phyloP scores from a whole-genome alignment of 2,113 vertebrate species.

The Dascyllus trimaculatus region DNA sequence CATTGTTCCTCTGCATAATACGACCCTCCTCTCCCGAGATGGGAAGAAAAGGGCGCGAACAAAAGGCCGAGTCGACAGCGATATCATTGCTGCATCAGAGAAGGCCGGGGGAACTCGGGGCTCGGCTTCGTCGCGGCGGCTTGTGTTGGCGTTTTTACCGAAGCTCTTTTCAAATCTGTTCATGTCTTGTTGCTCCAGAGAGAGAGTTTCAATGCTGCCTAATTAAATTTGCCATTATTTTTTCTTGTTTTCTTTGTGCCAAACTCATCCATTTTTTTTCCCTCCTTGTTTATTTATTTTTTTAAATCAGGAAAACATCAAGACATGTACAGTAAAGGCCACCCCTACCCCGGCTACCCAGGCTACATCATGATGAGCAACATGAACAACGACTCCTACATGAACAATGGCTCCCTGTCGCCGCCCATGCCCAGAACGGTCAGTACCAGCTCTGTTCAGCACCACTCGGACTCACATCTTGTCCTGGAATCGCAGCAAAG shows the following conservation, averaged over 20 bases:
- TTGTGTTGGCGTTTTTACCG: constrained; percentile 4
- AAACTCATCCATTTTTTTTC: background rate
- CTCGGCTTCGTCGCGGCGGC: background rate
- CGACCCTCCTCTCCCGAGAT: constrained; percentile 65
- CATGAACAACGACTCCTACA: constrained; percentile 96
- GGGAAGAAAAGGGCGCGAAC: constrained; percentile 70
- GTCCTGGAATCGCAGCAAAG: too few relatives aligned
- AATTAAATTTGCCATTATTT: background rate
- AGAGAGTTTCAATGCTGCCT: background rate
- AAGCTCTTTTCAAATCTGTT: background rate
- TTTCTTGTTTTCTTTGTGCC: background rate
- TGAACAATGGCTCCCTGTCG: constrained; percentile 97
- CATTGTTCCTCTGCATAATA: constrained; percentile 82
- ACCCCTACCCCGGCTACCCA: constrained; percentile 93
- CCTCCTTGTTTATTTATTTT: background rate
- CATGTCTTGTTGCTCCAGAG: background rate
- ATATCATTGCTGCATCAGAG: constrained; percentile 69
- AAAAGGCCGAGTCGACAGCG: constrained; percentile 70
- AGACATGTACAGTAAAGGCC: constrained; percentile 95
- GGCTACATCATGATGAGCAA: constrained; percentile 99
- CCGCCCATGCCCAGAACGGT: constrained; percentile 98
- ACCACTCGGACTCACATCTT: background rate
- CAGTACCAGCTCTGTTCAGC: constrained; percentile 85
- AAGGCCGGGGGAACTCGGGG: constrained; percentile 31
- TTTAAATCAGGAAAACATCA: constrained; percentile 89